Evolutionary conservation across 2,113 vertebrate species (phyloP), one percentile per base, ranked within the genome.

Genomic region (Sinocyclocheilus maitianheensis): DNA sequence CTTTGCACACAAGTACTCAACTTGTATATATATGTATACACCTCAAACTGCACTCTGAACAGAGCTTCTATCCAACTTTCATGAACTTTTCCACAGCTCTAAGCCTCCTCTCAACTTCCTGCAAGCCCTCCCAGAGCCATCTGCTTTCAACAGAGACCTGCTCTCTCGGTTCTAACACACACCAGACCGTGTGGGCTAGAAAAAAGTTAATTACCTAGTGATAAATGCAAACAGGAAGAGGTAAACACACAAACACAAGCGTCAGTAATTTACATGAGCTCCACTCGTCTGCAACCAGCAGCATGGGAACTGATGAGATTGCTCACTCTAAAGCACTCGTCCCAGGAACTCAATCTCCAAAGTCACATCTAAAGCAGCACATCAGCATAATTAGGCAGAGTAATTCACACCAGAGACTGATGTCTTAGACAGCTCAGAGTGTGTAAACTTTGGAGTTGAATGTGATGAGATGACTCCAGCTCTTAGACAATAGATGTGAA

Each of bases 181-280:
- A 72, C 13, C 77, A 51, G 71, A 71, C 67, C 43, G 63, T 40
- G 8, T n/a, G 60, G 46, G 69, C 14, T 48, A 72, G 37, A 75
- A n/a, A 10, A 85, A 74, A 81, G 85, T 90, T 91, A 90, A 93
- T 94, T 92, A 91, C 89, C 86, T 89, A 83, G 81, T 83, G 77
- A 85, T 87, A 90, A 90, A 91, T 85, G 84, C 86, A 92, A 89
- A 93, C 81, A 89, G 30, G 77, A 76, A 86, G 88, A 90, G 78
- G 75, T 77, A 87, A 88, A 92, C 86, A 90, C 88, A 89, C 87
- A 87, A 90, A 89, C 83, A 91, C 77, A 90, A 81, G 43, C 40
- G 16, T 13, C 12, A 11, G 85, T 91, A 89, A 92, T 91, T 87
- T 92, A 86, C 89, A 90, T 87, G 72, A 71, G 79, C 81, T 63